A percentile compares a stretch with the other conserved stretches of the same genome.
These are phyloP conservation scores for Saccostrea glomerata DNA, from an alignment of 1,140 invertebrate genomes.

Conservation along the genomic window DNA sequence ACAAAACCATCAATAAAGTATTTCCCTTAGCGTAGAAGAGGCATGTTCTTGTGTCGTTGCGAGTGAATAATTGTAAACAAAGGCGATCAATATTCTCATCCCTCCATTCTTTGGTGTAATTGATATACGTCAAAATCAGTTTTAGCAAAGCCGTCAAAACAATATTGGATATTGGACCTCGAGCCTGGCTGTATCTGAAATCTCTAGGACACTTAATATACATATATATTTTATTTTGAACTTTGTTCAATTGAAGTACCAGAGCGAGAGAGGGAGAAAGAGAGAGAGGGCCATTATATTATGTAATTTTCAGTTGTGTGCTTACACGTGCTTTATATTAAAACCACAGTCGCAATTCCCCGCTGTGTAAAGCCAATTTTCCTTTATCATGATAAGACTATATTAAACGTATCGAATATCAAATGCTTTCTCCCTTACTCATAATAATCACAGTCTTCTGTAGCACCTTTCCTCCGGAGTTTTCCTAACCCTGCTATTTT, in stretches of 20 bases:
- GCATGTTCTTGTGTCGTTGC: neutral
- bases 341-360: neutral
- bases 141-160: neutral
- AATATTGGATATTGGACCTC: neutral
- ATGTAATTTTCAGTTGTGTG: conserved; percentile 1
- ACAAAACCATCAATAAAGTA: conserved; percentile 4
- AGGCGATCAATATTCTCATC: neutral
- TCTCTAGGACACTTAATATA: neutral
- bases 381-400: conserved; percentile 17
- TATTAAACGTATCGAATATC: conserved; percentile 18
- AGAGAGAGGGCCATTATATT: neutral
- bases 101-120: neutral
- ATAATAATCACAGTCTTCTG: neutral
- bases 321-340: conserved; percentile 1
- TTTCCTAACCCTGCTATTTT: neutral
- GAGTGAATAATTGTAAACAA: neutral
- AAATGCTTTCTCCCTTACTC: conserved; percentile 4
- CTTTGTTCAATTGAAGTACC: neutral
- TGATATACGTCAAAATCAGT: neutral
- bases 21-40: neutral
- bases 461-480: neutral
- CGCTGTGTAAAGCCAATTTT: neutral
- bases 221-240: neutral
- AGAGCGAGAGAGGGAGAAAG: too few relatives aligned
- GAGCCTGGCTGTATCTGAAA: neutral